Base-by-base conservation (phyloP, 2,113 vertebrate species). In the Dendropsophus ebraccatus region DNA sequence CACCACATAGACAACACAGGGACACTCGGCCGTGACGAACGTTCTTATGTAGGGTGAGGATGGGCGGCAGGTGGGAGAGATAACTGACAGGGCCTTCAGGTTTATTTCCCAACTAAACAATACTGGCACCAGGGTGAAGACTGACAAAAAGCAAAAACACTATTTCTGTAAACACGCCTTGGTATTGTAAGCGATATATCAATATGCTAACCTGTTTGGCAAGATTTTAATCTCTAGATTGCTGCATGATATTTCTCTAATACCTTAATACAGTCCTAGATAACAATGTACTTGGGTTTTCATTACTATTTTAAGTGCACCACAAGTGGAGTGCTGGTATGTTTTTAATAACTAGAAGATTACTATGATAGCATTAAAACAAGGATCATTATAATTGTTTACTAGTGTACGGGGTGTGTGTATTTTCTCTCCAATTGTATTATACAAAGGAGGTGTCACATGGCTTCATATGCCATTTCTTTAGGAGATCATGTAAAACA, bases 151-250 rank as follows among this genome's bases (percentile, higher is more conserved):
- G 32, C 30, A 35, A 69, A 37, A 41, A n/a, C 47, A 74, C 41
- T 25, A 74, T 13, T 47, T 6, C 21, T 14, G 30, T 74, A 47
- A 49, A 49, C 41, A 47, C 41, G 23, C 30, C 41, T 70, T 32
- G 16, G 41, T 74, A 37, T 10, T 25, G 41, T 16, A 47, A 74
- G 23, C 45, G n/a, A 74, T 13, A n/a, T 49, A 49, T 74, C 23
- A 74, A 49, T 49, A 74, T n/a, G 72, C 21, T 37, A 74, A 74
- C 41, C 41, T 74, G 72, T 45, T 19, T 47, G 72, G n/a, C 72
- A 49, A 74, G 72, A 49, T 45, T 13, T 47, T 41, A 73, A 45
- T 73, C 35, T 73, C 37, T 73, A 45, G 70, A 73, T 70, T 72
- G 41, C 32, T 4, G 19, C 32, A 72, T 74, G 23, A 74, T 49